Base-by-base conservation (phyloP, 2,888 invertebrate species). In the Polietes domitor region DNA sequence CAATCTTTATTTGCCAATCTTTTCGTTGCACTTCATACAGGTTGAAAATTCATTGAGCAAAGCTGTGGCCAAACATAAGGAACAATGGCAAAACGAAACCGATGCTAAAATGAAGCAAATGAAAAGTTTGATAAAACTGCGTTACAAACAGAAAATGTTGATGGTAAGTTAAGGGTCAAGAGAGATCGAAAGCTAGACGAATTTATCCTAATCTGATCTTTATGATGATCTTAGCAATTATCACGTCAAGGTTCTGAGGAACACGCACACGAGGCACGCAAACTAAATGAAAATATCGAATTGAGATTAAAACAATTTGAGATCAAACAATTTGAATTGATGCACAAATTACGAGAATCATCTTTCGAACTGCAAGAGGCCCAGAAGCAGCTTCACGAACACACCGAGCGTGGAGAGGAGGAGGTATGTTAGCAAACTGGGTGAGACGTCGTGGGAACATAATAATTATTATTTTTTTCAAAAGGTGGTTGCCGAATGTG, bases 1-100 rank as follows among this genome's bases (percentile, higher is more conserved):
- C n/a, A 47, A 65, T 19, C 17, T 21, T 32, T 58, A 37, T 61
- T 0, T n/a, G n/a, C n/a, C n/a, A n/a, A n/a, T n/a, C n/a, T n/a
- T n/a, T 72, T 2, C 50, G 17, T 75, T 83, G 2, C 24, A 1
- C 26, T 61, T 28, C 15, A n/a, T 24, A 37, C 32, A 90, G 89
- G 86, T 90, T 19, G 92, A 92, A 80, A 80, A 86, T 6, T 89
- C 91, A 3, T 70, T 92, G 3, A 86, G 86, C 10, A 91, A 92
- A 82, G 89, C 90, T 6, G 73, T 92, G 26, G 86, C 88, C 21
- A 87, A 88, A 79, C 91, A 92, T 78, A 89, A 89, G 68, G 85
- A 88, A 21, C 88, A 89, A 2, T 85, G 91, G 74, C 78, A 88
- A 12, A 87, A 87, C 19, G 89, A 90, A 26, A 88, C 88, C 15